A percentile compares a stretch with the other conserved stretches of the same genome.
phyloP scores from a whole-genome alignment of 1,140 invertebrate genomes.

The Holcopasites calliopsidis region DNA sequence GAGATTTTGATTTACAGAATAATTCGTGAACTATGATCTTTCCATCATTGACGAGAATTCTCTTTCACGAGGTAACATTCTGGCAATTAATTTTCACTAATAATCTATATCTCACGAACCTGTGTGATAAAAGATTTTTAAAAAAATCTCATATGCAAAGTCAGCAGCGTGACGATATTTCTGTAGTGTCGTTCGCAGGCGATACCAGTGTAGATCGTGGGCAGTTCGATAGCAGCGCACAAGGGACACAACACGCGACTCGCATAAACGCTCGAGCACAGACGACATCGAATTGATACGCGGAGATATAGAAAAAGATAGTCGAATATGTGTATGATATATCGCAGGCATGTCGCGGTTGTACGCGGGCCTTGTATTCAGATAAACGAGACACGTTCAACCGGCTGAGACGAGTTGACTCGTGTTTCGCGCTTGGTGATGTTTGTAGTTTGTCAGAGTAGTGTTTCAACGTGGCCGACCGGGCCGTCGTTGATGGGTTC shows the following conservation, averaged over 20 bases:
- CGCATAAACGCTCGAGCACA: slow-evolving; percentile 15
- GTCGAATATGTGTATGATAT: slow-evolving; percentile 45
- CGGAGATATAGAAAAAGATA: slow-evolving; percentile 40
- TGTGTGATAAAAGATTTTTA: not conserved
- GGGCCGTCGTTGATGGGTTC: slow-evolving; percentile 38
- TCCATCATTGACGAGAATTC: not conserved
- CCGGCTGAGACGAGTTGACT: slow-evolving; percentile 47
- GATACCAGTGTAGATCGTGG: slow-evolving; percentile 6
- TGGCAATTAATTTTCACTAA: not conserved
- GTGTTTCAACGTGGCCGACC: slow-evolving; percentile 4
- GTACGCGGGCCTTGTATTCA: slow-evolving; percentile 29
- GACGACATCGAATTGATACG: slow-evolving; percentile 21
- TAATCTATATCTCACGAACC: not conserved
- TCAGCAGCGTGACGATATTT: not conserved
- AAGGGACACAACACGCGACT: slow-evolving; percentile 3
- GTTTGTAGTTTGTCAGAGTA: slow-evolving; percentile 29
- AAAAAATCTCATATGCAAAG: not conserved
- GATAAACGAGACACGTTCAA: slow-evolving; percentile 49
- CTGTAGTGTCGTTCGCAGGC: not conserved
- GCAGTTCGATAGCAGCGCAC: slow-evolving; percentile 5
- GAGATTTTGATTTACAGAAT: not conserved
- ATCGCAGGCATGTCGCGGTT: slow-evolving; percentile 16
- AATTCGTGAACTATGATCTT: not conserved
- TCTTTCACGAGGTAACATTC: not conserved
- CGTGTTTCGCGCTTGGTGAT: slow-evolving; percentile 36